Evolutionary conservation across 2,888 invertebrate genomes (phyloP).

Genomic region (Mechanitis mazaeus): DNA sequence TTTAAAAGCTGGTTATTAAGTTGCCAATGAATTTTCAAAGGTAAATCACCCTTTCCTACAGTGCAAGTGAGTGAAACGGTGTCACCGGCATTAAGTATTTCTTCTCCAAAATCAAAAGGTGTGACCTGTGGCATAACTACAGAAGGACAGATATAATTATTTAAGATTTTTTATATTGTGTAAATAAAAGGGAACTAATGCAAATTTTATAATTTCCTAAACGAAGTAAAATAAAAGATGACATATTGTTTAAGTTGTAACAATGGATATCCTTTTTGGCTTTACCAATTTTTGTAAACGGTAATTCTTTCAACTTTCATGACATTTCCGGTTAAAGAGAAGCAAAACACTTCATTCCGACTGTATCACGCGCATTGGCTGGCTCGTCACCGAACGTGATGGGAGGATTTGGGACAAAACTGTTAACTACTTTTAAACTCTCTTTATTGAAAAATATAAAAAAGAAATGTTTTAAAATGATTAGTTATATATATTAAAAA

Average conservation of each 20-base stretch:
- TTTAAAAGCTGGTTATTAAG: slow-evolving; percentile 77
- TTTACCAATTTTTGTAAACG: slow-evolving; percentile 77
- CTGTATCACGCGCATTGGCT: slow-evolving; percentile 85
- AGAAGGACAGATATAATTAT: slow-evolving; percentile 17
- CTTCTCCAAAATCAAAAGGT: slow-evolving; percentile 86
- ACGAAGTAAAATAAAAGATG: background rate
- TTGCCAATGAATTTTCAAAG: slow-evolving; percentile 82
- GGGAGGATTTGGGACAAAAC: slow-evolving; percentile 87
- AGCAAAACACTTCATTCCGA: slow-evolving; percentile 82
- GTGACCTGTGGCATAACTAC: slow-evolving; percentile 88
- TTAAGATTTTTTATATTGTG: background rate
- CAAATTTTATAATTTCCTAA: background rate
- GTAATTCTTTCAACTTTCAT: slow-evolving; percentile 73
- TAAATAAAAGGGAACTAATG: background rate
- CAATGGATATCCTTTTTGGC: slow-evolving; percentile 83
- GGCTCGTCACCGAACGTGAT: slow-evolving; percentile 86
- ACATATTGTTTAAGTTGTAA: slow-evolving; percentile 36
- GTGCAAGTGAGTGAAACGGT: slow-evolving; percentile 82
- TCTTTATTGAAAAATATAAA: slow-evolving; percentile 10
- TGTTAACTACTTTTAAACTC: slow-evolving; percentile 44
- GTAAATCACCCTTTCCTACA: slow-evolving; percentile 83
- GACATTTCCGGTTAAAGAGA: slow-evolving; percentile 78
- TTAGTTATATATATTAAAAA: slow-evolving; percentile 31
- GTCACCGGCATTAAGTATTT: slow-evolving; percentile 83
- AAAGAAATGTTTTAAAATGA: no score